These are phyloP conservation scores for Lophotis ruficrista DNA, from an alignment of 2,113 vertebrate genomes.

Conservation along the genomic window DNA sequence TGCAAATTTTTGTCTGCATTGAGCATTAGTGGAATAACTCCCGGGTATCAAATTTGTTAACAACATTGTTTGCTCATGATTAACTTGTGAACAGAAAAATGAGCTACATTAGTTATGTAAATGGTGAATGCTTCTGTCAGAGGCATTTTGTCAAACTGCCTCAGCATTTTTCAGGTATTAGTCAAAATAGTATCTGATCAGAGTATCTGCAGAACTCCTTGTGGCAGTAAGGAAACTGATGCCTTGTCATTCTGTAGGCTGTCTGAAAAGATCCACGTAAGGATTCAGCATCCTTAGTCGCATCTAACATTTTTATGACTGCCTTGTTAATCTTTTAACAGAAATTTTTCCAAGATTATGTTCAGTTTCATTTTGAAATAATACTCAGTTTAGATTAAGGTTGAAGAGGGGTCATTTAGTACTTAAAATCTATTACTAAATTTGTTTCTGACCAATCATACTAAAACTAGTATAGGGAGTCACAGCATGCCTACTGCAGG, in stretches of 20 bases:
- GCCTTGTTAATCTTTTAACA: not conserved
- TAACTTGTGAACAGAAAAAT: not conserved
- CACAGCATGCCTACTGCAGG: not conserved
- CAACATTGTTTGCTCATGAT: not conserved
- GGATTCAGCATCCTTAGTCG: not conserved
- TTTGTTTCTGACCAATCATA: not conserved
- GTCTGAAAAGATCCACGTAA: not conserved
- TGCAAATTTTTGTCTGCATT: not conserved
- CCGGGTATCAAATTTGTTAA: not conserved
- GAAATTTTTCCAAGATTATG: not conserved
- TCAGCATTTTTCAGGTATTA: not conserved
- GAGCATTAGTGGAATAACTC: not conserved
- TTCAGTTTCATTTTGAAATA: not conserved
- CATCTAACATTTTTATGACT: rapidly evolving
- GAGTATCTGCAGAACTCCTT: not conserved
- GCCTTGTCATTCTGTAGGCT: not conserved
- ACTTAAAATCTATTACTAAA: not conserved
- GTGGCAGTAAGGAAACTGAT: not conserved
- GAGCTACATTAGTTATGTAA: not conserved
- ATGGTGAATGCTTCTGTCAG: not conserved
- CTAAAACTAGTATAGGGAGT: not conserved
- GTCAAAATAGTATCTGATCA: not conserved
- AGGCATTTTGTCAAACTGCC: not conserved
- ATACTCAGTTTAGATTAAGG: not conserved
- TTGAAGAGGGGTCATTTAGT: not conserved